Base-by-base conservation (phyloP, 2,797 vertebrate species). In the Karalla daura region DNA sequence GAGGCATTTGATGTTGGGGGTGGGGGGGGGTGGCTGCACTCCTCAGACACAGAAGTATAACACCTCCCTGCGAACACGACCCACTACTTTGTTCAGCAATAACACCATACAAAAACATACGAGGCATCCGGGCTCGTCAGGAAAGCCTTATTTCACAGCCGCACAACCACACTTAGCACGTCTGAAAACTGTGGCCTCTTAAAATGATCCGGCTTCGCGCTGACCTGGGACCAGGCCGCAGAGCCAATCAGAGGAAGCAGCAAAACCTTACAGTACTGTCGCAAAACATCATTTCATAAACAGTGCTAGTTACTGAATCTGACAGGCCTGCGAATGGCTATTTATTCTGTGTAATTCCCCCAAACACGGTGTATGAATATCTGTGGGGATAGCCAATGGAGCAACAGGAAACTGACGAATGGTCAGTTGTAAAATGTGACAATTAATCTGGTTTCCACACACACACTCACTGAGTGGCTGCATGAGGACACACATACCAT, bases 391-490 rank as follows among this genome's bases (percentile, higher is more conserved):
- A 49, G 59, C 62, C 74, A 33, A n/a, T 23, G 51, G 70, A 83
- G 85, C 78, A 86, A 86, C 54, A 23, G 69, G 45, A 44, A 80
- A 64, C 47, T 82, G 78, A 76, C 71, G 72, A 88, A 81, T 67
- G 77, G 70, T 82, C 62, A 50, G 78, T 86, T 50, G 69, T 74
- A 39, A 41, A 84, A 66, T n/a, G n/a, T n/a, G n/a, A n/a, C n/a
- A 37, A n/a, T n/a, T n/a, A n/a, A n/a, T n/a, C n/a, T n/a, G n/a
- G n/a, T n/a, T n/a, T n/a, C 28, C n/a, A n/a, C 33, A 80, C 86
- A 80, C 66, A 70, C 64, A 64, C 61, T 24, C 32, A 5, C 23
- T 3, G 25, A 70, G 72, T 12, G 63, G 40, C 54, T 39, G 70
- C 66, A 63, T 77, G 81, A 74, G 74, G 61, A 70, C 54, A 36